These are phyloP conservation scores for Papilio protenor DNA, from an alignment of 2,888 invertebrate genomes.

Conservation along the genomic window DNA sequence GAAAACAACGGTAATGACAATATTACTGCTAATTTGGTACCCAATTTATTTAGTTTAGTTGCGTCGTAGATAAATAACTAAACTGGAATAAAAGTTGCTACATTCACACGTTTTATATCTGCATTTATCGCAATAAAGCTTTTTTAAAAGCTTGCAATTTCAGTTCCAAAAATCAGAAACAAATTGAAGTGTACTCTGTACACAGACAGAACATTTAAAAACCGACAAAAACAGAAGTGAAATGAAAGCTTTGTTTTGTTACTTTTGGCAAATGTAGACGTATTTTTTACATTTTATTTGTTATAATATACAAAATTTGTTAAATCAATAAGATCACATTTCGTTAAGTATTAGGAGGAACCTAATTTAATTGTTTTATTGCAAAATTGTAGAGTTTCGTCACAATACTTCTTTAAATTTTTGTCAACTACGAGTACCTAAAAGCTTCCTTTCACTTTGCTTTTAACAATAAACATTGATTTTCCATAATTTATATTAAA, in stretches of 20 bases:
- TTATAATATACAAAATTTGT: not conserved
- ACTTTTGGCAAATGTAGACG: not conserved
- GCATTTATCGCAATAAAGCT: not conserved
- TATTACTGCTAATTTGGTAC: not conserved
- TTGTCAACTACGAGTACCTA: not conserved
- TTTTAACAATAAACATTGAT: not conserved
- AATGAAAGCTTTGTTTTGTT: not conserved
- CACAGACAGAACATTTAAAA: not conserved
- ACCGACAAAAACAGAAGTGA: not conserved
- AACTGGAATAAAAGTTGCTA: not conserved
- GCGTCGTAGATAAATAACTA: not conserved
- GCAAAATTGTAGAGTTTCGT: not conserved
- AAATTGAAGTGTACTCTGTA: not conserved
- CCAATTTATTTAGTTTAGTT: not conserved
- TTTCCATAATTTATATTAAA: not conserved
- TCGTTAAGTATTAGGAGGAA: too few relatives aligned
- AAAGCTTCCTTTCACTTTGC: not conserved
- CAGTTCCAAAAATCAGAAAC: constrained; percentile 6
- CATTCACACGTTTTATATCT: not conserved
- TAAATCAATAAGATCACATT: not conserved
- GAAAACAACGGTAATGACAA: not conserved
- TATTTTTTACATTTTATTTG: not conserved
- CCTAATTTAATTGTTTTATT: too few relatives aligned
- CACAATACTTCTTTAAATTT: not conserved
- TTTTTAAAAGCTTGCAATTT: constrained; percentile 1